phyloP scores from a whole-genome alignment of 2,888 invertebrate genomes.

The Rhagium mordax region DNA sequence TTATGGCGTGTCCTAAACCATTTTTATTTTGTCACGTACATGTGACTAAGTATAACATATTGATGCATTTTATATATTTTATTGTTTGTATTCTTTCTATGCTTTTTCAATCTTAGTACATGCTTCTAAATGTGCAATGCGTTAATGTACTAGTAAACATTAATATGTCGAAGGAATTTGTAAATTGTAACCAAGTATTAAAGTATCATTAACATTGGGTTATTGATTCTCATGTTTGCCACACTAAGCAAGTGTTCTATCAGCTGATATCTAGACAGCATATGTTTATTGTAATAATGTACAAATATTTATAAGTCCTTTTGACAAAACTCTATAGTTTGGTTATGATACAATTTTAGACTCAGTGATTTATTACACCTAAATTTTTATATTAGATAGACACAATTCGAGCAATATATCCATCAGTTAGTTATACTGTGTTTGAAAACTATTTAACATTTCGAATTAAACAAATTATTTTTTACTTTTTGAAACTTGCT shows the following conservation, averaged over 20 bases:
- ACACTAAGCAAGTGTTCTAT: conserved; percentile 36
- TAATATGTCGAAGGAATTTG: not conserved
- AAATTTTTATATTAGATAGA: conserved; percentile 36
- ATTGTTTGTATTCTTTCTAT: not conserved
- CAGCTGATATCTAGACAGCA: conserved; percentile 36
- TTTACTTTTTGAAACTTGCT: conserved; percentile 48
- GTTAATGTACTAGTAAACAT: not conserved
- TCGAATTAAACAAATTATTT: conserved; percentile 51
- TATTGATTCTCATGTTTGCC: conserved; percentile 30
- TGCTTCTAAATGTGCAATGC: not conserved
- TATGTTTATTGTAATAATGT: conserved; percentile 36
- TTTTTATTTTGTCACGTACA: conserved; percentile 15
- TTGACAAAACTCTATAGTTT: conserved; percentile 29
- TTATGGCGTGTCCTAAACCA: conserved; percentile 35
- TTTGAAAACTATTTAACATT: conserved; percentile 49
- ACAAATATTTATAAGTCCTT: conserved; percentile 36
- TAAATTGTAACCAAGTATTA: conserved; percentile 16
- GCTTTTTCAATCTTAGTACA: not conserved
- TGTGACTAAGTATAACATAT: not conserved
- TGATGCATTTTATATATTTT: conserved; percentile 1
- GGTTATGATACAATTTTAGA: conserved; percentile 38
- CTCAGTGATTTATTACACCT: conserved; percentile 31
- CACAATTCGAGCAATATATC: conserved; percentile 50
- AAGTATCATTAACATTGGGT: conserved; percentile 30
- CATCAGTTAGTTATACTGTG: conserved; percentile 42